Conservation (phyloP, 2,888 invertebrate genomes). For the Zele albiditarsus region DNA sequence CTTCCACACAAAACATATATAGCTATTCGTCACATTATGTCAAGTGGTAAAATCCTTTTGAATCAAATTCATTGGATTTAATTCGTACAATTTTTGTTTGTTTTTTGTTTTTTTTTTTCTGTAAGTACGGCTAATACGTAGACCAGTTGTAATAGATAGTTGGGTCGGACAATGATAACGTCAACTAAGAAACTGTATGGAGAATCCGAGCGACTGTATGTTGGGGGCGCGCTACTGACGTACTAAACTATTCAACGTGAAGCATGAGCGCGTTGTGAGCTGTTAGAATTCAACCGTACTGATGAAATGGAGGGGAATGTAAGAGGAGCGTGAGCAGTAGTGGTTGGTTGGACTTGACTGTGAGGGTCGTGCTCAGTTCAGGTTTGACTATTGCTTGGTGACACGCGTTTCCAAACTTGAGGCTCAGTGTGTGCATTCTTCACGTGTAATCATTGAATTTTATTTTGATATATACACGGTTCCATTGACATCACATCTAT, state of each 20-base stretch:
- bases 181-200: slow-evolving; percentile 6
- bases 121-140: not conserved
- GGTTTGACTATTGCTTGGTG: slow-evolving; percentile 37
- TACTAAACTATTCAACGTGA: slow-evolving; percentile 28
- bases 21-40: too few relatives aligned
- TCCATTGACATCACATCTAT: not conserved
- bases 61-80: too few relatives aligned
- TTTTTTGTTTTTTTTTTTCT: too few relatives aligned
- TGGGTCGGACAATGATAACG: not conserved
- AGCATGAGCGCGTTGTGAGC: slow-evolving; percentile 16
- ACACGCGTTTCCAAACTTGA: slow-evolving; percentile 19
- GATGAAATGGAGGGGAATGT: slow-evolving; percentile 31
- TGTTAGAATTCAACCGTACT: slow-evolving; percentile 2
- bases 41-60: too few relatives aligned
- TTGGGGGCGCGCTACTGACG: not conserved
- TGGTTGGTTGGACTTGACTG: slow-evolving; percentile 30
- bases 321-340: slow-evolving; percentile 10
- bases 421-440: not conserved
- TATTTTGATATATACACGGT: not conserved
- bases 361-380: slow-evolving; percentile 43
- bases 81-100: too few relatives aligned
- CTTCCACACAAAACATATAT: too few relatives aligned
- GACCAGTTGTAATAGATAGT: not conserved
- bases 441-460: not conserved
- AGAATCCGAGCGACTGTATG: not conserved